phyloP scores from a whole-genome alignment of 2,888 invertebrate species.

The Hyposoter didymator region DNA sequence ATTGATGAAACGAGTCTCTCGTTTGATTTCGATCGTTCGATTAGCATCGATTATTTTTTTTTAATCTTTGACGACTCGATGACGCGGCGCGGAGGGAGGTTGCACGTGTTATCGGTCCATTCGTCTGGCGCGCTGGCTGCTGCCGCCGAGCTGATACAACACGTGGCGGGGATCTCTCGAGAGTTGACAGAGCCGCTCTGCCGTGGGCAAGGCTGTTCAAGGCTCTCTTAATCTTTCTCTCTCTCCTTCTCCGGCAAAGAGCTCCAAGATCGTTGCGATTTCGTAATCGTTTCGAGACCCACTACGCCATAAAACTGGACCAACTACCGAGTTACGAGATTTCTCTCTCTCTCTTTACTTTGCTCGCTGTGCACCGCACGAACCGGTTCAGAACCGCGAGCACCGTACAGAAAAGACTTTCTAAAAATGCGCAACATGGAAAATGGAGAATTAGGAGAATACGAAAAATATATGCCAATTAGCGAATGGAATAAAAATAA shows the following conservation, averaged over 20 bases:
- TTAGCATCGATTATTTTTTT: conserved; percentile 9
- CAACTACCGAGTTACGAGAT: conserved; percentile 26
- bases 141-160: conserved; percentile 30
- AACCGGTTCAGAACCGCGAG: conserved; percentile 7
- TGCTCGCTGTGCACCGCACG: background rate
- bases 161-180: conserved; percentile 49
- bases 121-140: conserved; percentile 19
- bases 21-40: background rate
- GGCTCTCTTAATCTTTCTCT: conserved; percentile 71
- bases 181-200: conserved; percentile 60
- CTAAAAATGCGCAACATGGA: conserved; percentile 32
- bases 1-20: background rate
- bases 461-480: too few relatives aligned
- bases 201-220: conserved; percentile 82
- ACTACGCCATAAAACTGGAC: conserved; percentile 44
- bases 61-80: conserved; percentile 10
- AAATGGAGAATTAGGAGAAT: conserved; percentile 30
- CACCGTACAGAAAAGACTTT: background rate
- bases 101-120: conserved; percentile 45
- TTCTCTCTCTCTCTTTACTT: background rate
- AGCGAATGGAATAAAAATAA: background rate
- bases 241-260: background rate
- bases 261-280: conserved; percentile 53
- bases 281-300: conserved; percentile 61
- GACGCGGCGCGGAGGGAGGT: conserved; percentile 36